Percentiles rank a stretch among this genome's conserved stretches.
Conservation (phyloP, 2,888 invertebrate genomes). For the Proisotoma minuta region DNA sequence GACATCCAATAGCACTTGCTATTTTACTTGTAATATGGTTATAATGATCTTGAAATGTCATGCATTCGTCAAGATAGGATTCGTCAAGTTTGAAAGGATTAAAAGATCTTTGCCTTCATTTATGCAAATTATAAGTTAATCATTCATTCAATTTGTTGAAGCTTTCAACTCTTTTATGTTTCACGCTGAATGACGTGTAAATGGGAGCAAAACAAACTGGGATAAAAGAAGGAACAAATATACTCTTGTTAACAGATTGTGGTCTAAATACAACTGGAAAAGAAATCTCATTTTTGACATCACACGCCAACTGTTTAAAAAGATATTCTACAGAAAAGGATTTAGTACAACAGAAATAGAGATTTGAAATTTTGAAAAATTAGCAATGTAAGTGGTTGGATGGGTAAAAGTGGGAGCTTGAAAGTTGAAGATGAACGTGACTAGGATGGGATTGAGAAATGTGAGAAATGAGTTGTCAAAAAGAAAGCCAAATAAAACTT, state of each 20-base stretch:
- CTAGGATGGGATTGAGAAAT: neutral
- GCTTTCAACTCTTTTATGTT: neutral
- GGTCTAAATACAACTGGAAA: too few species aligned
- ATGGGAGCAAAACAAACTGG: too few species aligned
- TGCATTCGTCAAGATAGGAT: too few species aligned
- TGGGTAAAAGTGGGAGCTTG: neutral
- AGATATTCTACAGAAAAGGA: neutral
- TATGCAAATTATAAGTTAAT: slow-evolving; percentile 1
- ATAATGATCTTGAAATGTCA: neutral
- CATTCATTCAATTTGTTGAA: neutral
- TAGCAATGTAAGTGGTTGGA: neutral
- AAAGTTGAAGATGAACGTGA: neutral
- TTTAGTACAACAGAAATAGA: neutral
- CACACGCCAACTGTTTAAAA: too few species aligned
- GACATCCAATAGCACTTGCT: too few species aligned
- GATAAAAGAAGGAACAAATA: too few species aligned
- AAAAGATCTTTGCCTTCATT: neutral
- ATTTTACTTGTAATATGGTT: neutral
- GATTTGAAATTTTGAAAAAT: neutral
- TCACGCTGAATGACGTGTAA: too few species aligned
- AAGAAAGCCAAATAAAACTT: slow-evolving; percentile 16
- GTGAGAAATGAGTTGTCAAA: slow-evolving; percentile 10
- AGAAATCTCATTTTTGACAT: too few species aligned
- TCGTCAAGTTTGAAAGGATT: neutral
- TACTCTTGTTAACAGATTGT: too few species aligned